Percentiles rank a stretch among this genome's conserved stretches.
phyloP scores from a whole-genome alignment of 2,113 vertebrate species.

The Apaloderma vittatum region DNA sequence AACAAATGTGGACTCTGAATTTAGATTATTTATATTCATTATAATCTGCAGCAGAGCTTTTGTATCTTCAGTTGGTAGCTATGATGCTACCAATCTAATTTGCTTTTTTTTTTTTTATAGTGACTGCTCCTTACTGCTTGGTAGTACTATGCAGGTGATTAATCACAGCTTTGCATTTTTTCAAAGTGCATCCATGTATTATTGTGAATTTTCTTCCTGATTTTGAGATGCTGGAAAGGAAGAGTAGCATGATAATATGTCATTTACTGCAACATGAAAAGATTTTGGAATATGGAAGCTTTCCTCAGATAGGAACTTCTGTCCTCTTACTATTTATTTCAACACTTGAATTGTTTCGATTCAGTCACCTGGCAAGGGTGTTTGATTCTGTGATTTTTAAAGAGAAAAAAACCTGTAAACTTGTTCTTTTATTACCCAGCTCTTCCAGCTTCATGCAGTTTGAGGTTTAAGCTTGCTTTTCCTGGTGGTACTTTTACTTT shows the following conservation, averaged over 20 bases:
- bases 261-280: not conserved
- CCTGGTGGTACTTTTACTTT: not conserved
- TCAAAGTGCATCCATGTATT: rapidly evolving
- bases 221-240: not conserved
- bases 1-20: not conserved
- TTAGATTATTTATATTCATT: rapidly evolving
- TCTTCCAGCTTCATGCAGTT: not conserved
- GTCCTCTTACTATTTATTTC: not conserved
- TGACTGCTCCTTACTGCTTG: not conserved
- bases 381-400: not conserved
- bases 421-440: not conserved
- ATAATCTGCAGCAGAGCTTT: not conserved
- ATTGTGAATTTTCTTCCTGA: not conserved
- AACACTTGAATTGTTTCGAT: not conserved
- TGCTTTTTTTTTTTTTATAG: not conserved
- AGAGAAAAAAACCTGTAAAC: not conserved
- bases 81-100: not conserved
- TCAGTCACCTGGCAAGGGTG: not conserved
- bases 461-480: not conserved
- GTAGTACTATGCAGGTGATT: not conserved
- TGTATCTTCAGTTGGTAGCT: not conserved
- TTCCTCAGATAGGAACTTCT: not conserved
- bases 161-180: not conserved
- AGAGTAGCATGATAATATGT: not conserved
- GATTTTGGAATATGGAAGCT: not conserved